Conservation (phyloP, 1,140 invertebrate species). For the Meloidogyne floridensis region DNA sequence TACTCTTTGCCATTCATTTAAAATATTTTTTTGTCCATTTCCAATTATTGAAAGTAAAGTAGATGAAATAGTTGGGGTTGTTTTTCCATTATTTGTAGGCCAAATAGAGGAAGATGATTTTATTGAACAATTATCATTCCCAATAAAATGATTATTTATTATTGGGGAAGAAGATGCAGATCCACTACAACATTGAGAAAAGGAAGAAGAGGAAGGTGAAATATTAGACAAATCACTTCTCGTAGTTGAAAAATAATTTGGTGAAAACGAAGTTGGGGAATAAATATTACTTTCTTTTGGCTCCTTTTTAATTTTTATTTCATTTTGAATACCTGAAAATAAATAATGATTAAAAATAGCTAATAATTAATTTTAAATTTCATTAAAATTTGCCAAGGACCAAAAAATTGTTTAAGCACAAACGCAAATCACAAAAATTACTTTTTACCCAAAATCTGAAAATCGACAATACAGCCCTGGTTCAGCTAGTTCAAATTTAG, state of each 20-base stretch:
- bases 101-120: not conserved
- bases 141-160: not conserved
- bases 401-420: too few species aligned
- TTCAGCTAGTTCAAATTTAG: too few species aligned
- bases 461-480: too few species aligned
- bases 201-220: not conserved
- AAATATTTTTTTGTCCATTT: not conserved
- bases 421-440: too few species aligned
- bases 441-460: too few species aligned
- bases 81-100: slow-evolving; percentile 6
- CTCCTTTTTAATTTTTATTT: slow-evolving; percentile 1
- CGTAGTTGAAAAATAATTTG: too few species aligned
- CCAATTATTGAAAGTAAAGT: slow-evolving; percentile 6
- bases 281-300: not conserved
- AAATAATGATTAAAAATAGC: too few species aligned
- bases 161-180: not conserved
- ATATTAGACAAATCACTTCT: slow-evolving; percentile 1
- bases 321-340: not conserved
- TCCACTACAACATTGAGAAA: not conserved
- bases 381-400: too few species aligned
- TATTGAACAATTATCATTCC: not conserved
- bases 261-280: not conserved
- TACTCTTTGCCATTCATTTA: not conserved
- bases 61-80: not conserved
- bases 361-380: too few species aligned